phyloP scores from a whole-genome alignment of 2,888 invertebrate genomes.

The Noctua janthe region DNA sequence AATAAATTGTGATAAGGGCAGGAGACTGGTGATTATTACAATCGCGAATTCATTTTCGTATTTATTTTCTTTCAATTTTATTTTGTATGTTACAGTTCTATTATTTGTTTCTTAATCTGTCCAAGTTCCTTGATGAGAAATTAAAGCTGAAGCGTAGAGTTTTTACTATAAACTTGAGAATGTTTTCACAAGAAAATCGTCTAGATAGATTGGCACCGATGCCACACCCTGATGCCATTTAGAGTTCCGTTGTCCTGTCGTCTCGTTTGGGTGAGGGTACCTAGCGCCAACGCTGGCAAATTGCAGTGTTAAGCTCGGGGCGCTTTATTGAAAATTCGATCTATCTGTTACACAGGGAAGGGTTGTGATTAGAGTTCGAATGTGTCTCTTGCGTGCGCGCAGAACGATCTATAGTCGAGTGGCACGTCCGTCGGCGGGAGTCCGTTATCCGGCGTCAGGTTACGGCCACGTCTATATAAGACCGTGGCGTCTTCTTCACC shows the following conservation, averaged over 20 bases:
- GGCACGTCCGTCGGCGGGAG: constrained; percentile 77
- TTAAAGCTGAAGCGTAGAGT: background rate
- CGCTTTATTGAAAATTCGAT: constrained; percentile 89
- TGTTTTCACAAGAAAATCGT: constrained; percentile 48
- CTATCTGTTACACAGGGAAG: constrained; percentile 85
- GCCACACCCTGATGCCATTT: constrained; percentile 75
- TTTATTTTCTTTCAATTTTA: background rate
- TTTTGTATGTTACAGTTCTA: background rate
- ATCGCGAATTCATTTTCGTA: background rate
- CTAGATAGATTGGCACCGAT: constrained; percentile 56
- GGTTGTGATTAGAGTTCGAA: constrained; percentile 71
- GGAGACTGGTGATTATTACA: too few species aligned
- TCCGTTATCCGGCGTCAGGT: constrained; percentile 91
- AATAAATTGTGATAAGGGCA: too few species aligned
- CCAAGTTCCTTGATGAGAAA: background rate
- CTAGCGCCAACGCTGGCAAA: constrained; percentile 82
- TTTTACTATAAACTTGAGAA: constrained; percentile 6
- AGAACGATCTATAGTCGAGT: constrained; percentile 78
- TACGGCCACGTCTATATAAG: constrained; percentile 90
- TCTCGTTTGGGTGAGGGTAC: constrained; percentile 75
- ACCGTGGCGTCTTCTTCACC: constrained; percentile 89
- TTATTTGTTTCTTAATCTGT: background rate
- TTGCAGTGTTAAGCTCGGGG: constrained; percentile 87
- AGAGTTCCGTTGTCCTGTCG: constrained; percentile 83
- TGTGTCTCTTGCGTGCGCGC: constrained; percentile 76